A percentile compares a stretch with the other conserved stretches of the same genome.
Conservation (phyloP, 1,140 invertebrate species). For the Phymastichus coffea region DNA sequence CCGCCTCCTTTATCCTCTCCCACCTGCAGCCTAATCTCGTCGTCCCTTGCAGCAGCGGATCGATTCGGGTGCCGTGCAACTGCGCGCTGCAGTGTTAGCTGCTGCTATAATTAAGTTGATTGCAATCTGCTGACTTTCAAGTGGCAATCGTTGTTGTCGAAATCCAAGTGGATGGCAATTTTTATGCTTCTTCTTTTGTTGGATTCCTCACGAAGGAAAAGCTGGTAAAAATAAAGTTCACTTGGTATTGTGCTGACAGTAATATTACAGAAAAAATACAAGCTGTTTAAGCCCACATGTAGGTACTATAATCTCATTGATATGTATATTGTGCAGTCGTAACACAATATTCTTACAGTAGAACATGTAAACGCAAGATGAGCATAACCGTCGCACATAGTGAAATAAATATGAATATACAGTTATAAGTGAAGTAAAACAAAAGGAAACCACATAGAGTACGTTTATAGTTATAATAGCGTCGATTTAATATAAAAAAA, state of each 20-base stretch:
- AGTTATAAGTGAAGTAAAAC: slow-evolving; percentile 7
- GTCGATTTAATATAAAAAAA: slow-evolving; percentile 4
- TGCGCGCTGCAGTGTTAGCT: too few species aligned
- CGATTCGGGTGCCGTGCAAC: too few species aligned
- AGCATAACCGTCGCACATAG: slow-evolving; percentile 21
- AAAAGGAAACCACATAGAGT: slow-evolving; percentile 6
- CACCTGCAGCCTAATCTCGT: too few species aligned
- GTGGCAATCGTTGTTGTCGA: too few species aligned
- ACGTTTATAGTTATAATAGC: slow-evolving; percentile 10
- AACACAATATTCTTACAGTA: slow-evolving; percentile 8
- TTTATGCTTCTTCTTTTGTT: too few species aligned
- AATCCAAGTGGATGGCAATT: too few species aligned
- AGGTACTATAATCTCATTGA: slow-evolving; percentile 15
- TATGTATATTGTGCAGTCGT: slow-evolving; percentile 17
- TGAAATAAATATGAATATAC: slow-evolving; percentile 13
- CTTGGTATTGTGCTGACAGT: background rate
- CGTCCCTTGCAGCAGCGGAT: too few species aligned
- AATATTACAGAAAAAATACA: background rate
- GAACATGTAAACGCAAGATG: slow-evolving; percentile 17
- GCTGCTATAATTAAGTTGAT: too few species aligned
- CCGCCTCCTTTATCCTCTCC: background rate
- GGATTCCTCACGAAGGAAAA: background rate
- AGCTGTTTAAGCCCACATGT: slow-evolving; percentile 13
- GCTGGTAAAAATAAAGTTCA: too few species aligned
- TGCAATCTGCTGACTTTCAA: too few species aligned